Evolutionary conservation across 1,140 invertebrate genomes (phyloP), one percentile per base, ranked within the genome.

Genomic region (Carposina sasakii): DNA sequence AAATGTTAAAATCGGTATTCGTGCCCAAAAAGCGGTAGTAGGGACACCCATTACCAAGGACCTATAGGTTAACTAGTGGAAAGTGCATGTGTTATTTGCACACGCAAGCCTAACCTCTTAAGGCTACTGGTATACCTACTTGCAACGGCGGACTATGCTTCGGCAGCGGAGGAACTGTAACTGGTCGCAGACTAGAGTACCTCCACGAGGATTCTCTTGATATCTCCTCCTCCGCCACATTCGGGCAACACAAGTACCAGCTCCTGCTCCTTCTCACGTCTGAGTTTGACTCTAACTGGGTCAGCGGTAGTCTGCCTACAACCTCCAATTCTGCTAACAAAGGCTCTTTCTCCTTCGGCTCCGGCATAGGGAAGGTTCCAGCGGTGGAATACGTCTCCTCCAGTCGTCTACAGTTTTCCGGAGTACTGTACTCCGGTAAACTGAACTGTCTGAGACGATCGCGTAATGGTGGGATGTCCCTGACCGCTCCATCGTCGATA

Each of bases 241-340:
- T 82, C 0, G 81, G 81, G 44, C 84, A 86, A 62, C 84, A 86
- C 17, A 86, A 60, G 39, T 84, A 86, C 84, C 84, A 86, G 43
- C 76, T 79, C 43, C 84, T 63, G 24, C 73, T 83, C 8, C 84
- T 57, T 16, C 78, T 59, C 1, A 85, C 81, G 0, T 76, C 71
- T 0, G 61, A 43, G 0, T 50, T 44, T 0, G 55, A 51, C 6
- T 76, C 78, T 57, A 75, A 31, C 43, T 74, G 76, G 3, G 64
- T 75, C 48, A 77, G 17, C 8, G 70, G 71, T 13, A 81, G 45
- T 3, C 79, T 42, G 0, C 79, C 79, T 0, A 83, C 79, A 0
- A 83, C 68, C 39, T 81, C 76, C 26, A 83, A 17, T 21, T 83
- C 79, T 0, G 79, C 79, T n/a, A 83, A 31, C 41, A 85, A 20